A percentile compares a stretch with the other conserved stretches of the same genome.
Conservation (phyloP, 2,797 vertebrate species). For the Gila robusta region DNA sequence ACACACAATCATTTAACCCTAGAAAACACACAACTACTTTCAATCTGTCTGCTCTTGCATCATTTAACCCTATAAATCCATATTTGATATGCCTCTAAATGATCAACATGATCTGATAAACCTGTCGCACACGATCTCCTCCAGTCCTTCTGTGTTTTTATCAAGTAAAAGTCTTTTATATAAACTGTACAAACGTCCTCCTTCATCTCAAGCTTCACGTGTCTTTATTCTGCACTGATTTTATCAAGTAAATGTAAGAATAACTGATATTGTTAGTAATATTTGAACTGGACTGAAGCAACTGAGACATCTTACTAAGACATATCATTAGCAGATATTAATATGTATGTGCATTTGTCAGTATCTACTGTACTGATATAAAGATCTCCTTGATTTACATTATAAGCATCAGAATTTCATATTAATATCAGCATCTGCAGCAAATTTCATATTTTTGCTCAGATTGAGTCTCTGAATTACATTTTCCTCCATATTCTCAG, state of each 20-base stretch:
- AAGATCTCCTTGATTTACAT: neutral
- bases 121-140: neutral
- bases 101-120: neutral
- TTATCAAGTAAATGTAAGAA: neutral
- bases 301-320: neutral
- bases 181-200: neutral
- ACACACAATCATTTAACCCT: conserved; percentile 12
- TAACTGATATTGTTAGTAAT: neutral
- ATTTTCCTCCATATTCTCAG: neutral
- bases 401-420: neutral
- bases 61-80: neutral
- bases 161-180: too few relatives aligned
- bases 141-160: neutral
- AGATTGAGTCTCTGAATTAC: neutral
- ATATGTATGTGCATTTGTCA: neutral
- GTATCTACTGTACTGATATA: too few relatives aligned
- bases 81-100: neutral
- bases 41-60: neutral
- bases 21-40: neutral
- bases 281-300: neutral
- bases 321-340: neutral
- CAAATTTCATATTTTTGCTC: neutral
- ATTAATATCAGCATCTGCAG: neutral
- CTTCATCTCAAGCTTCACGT: neutral
- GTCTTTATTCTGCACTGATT: neutral